These are phyloP conservation scores for Manis javanica DNA, from an alignment of 2,797 vertebrate species.

Conservation along the genomic window DNA sequence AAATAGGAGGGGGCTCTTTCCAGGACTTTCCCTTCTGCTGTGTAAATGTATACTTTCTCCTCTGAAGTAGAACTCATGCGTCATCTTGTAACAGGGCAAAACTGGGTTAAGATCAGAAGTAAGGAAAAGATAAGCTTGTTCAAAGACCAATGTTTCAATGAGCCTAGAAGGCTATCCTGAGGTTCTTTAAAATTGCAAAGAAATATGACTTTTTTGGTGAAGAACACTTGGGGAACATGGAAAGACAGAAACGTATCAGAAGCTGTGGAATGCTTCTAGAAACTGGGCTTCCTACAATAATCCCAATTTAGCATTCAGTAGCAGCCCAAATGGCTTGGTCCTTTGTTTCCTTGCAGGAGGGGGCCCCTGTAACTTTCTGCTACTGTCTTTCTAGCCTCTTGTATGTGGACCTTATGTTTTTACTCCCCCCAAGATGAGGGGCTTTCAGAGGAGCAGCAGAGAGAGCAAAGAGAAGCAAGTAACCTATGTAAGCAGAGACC, in stretches of 20 bases:
- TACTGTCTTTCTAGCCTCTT: not conserved
- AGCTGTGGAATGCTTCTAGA: not conserved
- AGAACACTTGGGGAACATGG: not conserved
- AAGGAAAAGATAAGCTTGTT: not conserved
- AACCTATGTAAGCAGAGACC: not conserved
- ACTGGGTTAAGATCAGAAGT: not conserved
- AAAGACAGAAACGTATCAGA: not conserved
- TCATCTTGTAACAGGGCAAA: not conserved
- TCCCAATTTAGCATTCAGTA: not conserved
- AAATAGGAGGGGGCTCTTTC: not conserved
- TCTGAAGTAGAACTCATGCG: not conserved
- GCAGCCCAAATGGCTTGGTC: not conserved
- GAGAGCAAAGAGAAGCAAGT: not conserved
- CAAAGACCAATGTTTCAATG: not conserved
- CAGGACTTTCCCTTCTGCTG: not conserved
- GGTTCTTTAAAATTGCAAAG: not conserved
- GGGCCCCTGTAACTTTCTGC: not conserved
- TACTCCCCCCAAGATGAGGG: not conserved
- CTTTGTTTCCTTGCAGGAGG: not conserved
- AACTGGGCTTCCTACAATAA: not conserved
- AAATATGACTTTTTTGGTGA: not conserved
- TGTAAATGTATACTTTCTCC: not conserved
- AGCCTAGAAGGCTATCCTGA: not conserved
- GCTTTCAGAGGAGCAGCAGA: not conserved
- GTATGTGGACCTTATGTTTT: not conserved